Evolutionary conservation across 2,797 vertebrate genomes (phyloP).

Genomic region (Pseudochirops cupreus): DNA sequence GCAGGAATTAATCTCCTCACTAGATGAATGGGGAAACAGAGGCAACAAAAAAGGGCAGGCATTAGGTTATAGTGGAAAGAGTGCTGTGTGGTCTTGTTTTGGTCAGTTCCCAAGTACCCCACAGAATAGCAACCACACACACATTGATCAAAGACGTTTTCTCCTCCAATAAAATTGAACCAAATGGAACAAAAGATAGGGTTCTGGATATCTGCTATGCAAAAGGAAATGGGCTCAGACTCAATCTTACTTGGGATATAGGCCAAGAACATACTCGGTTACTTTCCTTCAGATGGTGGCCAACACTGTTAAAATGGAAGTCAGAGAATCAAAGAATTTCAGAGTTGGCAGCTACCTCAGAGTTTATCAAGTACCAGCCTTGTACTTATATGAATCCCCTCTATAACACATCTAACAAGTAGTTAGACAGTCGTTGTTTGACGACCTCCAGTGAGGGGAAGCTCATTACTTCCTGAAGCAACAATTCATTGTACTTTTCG

Average conservation of each 20-base stretch:
- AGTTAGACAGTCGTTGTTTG: background rate
- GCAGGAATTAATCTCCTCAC: background rate
- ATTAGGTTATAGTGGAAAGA: background rate
- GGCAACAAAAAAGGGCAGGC: background rate
- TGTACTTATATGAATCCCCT: background rate
- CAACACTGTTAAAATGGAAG: background rate
- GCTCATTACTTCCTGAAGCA: background rate
- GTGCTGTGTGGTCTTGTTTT: background rate
- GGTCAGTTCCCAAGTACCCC: background rate
- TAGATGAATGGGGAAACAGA: background rate
- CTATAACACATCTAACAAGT: background rate
- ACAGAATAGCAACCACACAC: background rate
- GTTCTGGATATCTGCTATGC: background rate
- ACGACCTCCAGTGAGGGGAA: background rate
- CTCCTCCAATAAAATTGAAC: background rate
- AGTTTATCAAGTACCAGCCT: background rate
- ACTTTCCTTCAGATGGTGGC: background rate
- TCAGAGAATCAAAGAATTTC: background rate
- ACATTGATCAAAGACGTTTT: background rate
- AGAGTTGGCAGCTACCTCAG: background rate
- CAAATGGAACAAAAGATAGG: background rate
- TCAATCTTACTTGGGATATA: background rate
- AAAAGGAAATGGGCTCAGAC: background rate
- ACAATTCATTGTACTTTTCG: background rate
- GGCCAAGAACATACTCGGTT: background rate